Base-by-base conservation (phyloP, 2,888 invertebrate species). In the Drosophila macrothrix region DNA sequence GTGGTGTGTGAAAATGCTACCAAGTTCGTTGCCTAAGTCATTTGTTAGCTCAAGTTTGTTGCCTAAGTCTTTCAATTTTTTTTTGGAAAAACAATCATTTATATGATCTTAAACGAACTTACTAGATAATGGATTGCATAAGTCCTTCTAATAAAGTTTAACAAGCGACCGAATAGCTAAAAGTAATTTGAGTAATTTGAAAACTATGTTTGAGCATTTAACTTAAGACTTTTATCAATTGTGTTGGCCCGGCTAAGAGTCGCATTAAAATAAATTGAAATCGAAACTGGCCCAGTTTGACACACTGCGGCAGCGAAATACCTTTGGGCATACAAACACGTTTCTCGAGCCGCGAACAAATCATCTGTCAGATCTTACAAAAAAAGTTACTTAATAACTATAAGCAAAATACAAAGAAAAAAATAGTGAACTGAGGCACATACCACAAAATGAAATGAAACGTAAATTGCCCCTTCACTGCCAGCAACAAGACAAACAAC, bases 381-480 rank as follows among this genome's bases (percentile, higher is more conserved):
- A 72, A 76, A 76, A 75, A 65, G 82, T 87, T 87, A 87, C 84
- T 82, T 83, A 87, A 90, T 84, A 86, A 60, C 75, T 76, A 78
- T 76, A 75, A 83, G 79, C 65, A 79, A 80, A 74, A 67, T 82
- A 54, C n/a, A 16, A 14, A 29, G n/a, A 29, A n/a, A 39, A n/a
- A 22, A 56, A 39, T 9, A 56, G 67, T 73, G 68, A 88, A 59
- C 76, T 72, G 73, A 64, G 70, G 71, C 78, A 77, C 73, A 77
- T 80, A 73, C 80, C 83, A 73, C 77, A 79, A 78, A 81, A 76
- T 60, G 72, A 83, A 81, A 83, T 83, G 76, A 83, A 78, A 84
- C 76, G 76, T 86, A 89, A 90, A 83, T 88, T 82, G 80, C 84
- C 90, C 90, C 90, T 88, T 90, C 89, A 84, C 83, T 82, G 65